phyloP scores from a whole-genome alignment of 2,113 vertebrate species.

The Dasyprocta punctata region DNA sequence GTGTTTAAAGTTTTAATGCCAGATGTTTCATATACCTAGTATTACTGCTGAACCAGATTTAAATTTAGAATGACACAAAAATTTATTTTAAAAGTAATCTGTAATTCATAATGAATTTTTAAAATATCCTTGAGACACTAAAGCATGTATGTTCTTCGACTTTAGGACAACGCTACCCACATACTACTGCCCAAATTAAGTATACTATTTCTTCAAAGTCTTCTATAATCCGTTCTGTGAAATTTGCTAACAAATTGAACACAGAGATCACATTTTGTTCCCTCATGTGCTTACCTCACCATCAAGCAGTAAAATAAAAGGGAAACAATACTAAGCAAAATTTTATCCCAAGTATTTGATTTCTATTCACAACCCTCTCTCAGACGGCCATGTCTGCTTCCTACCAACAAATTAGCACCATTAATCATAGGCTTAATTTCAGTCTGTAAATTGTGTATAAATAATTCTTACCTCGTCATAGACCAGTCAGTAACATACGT shows the following conservation, averaged over 20 bases:
- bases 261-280: slow-evolving; percentile 32
- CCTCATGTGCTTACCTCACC: neutral
- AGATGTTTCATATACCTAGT: neutral
- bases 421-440: neutral
- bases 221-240: neutral
- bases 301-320: slow-evolving; percentile 35
- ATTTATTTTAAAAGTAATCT: neutral
- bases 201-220: neutral
- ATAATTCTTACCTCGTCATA: neutral
- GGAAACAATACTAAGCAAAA: neutral
- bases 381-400: neutral
- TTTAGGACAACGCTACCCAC: neutral
- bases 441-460: neutral
- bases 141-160: neutral
- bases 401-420: neutral
- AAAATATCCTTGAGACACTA: neutral
- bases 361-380: neutral
- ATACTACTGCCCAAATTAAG: neutral
- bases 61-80: slow-evolving; percentile 34
- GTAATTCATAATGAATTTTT: neutral
- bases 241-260: slow-evolving; percentile 27
- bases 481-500: neutral
- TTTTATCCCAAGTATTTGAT: slow-evolving; percentile 5
- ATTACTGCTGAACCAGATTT: neutral
- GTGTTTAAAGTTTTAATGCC: neutral